These are phyloP conservation scores for Phymastichus coffea DNA, from an alignment of 1,140 invertebrate species.

Conservation along the genomic window DNA sequence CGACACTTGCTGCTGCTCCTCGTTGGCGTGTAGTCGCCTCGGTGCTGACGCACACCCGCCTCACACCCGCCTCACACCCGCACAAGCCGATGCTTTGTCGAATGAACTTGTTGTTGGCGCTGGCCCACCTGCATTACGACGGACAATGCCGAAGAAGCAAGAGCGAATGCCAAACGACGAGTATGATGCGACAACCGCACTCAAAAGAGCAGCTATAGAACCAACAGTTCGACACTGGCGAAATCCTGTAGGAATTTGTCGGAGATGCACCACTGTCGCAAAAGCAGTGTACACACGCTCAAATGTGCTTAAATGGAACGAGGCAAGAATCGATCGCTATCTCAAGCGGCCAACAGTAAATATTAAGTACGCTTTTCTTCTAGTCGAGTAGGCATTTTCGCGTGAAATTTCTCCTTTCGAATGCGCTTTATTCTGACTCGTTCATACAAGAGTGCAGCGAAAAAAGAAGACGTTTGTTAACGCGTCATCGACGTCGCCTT, in stretches of 20 bases:
- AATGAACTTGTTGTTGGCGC: too few species aligned
- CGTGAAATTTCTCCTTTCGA: neutral
- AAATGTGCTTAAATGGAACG: constrained; percentile 8
- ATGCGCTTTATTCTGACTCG: too few species aligned
- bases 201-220: neutral
- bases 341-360: neutral
- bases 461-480: too few species aligned
- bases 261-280: constrained; percentile 6
- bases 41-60: too few species aligned
- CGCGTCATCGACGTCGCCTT: too few species aligned
- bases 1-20: too few species aligned
- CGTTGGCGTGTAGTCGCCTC: too few species aligned
- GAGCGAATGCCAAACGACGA: neutral
- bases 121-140: too few species aligned
- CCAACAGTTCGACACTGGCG: neutral
- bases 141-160: too few species aligned
- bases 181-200: neutral
- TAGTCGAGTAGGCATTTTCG: neutral
- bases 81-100: too few species aligned
- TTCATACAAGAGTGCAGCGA: too few species aligned
- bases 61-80: too few species aligned
- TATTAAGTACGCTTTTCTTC: neutral
- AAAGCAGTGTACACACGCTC: neutral
- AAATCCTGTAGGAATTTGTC: constrained; percentile 1
- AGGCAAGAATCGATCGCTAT: neutral